These are phyloP conservation scores for Hippocampus mohnikei DNA, from an alignment of 2,113 vertebrate species.

Conservation along the genomic window DNA sequence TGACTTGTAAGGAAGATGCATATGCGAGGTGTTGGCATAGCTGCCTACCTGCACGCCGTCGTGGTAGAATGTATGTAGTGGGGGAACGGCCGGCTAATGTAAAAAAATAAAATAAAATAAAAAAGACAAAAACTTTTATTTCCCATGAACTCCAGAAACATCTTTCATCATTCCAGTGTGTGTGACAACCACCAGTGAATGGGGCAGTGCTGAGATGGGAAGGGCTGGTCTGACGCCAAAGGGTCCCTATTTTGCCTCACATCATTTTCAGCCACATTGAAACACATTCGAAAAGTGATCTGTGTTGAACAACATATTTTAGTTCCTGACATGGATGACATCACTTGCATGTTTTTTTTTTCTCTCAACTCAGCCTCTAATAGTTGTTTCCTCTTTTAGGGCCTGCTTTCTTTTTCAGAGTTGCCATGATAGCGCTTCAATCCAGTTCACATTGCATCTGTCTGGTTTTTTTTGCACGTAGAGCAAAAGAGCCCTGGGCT, in stretches of 20 bases:
- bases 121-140: background rate
- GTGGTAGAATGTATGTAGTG: too few relatives aligned
- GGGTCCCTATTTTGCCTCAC: background rate
- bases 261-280: background rate
- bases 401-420: background rate
- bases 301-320: background rate
- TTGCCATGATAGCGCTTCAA: background rate
- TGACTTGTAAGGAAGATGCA: too few relatives aligned
- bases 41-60: too few relatives aligned
- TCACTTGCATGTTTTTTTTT: too few relatives aligned
- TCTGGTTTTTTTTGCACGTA: background rate
- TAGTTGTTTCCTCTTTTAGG: background rate
- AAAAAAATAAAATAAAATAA: too few relatives aligned
- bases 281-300: background rate
- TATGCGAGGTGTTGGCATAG: too few relatives aligned
- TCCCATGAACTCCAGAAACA: slow-evolving; percentile 44
- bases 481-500: slow-evolving; percentile 17
- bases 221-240: background rate
- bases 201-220: background rate
- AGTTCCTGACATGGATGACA: too few relatives aligned
- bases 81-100: too few relatives aligned
- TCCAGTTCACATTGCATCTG: background rate
- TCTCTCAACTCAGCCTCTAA: background rate
- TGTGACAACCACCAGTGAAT: slow-evolving; percentile 18
- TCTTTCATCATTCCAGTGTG: slow-evolving; percentile 48